Base-by-base conservation (phyloP, 2,888 invertebrate species). In the Scaptomyza tumidula region DNA sequence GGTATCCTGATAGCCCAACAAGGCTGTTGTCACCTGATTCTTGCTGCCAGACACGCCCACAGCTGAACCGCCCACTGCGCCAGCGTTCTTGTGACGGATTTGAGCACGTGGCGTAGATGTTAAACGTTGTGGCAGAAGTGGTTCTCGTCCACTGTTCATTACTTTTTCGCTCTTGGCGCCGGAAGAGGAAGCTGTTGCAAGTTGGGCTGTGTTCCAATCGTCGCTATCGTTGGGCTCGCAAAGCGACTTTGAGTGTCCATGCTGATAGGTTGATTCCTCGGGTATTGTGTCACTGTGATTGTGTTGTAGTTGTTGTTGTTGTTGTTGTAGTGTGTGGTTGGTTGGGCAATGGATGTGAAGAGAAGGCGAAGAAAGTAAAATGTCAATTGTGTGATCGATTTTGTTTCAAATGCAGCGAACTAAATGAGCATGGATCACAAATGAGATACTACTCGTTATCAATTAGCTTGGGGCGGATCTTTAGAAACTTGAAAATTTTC, bases 261-360 rank as follows among this genome's bases (percentile, higher is more conserved):
- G 93, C 46, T 86, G 89, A 55, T 91, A 89, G 71, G 83, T 85
- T 90, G 94, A 94, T 89, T 96, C 96, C 92, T 96, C 96, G 59
- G 95, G 95, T 85, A 96, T 96, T 70, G 94, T 95, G 90, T 95
- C 95, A 78, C 95, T 92, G 86, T 83, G 66, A 60, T 54, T 55
- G 71, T 74, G 57, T 66, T 43, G 56, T 65, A 7, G 62, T 75
- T 39, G 49, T 56, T n/a, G 50, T 63, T 65, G 56, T 59, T 64
- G 52, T 45, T 62, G 56, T 61, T 64, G 64, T 74, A 64, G 75
- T 67, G 43, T 24, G 50, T 63, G 69, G 56, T 59, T 64, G 52
- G 59, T 81, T 64, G 67, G 71, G 65, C 66, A 78, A 75, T 78
- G 79, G 83, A 72, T 53, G 88, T 83, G 83, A 88, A 88, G 70